Conservation (phyloP, 2,888 invertebrate species). For the Drosophila histrio region DNA sequence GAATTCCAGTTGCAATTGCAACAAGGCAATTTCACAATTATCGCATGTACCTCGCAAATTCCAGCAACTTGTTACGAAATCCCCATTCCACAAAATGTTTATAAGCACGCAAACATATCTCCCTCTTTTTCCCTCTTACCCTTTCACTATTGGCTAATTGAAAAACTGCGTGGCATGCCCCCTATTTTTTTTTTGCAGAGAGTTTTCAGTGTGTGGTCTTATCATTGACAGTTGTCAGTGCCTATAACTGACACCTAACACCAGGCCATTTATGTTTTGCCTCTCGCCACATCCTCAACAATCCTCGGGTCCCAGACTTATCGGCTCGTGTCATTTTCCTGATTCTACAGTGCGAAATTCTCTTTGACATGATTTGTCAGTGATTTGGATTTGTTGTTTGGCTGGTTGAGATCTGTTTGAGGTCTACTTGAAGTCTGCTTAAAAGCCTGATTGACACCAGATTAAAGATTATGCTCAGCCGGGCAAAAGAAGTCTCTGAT, state of each 20-base stretch:
- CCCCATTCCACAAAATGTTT: slow-evolving; percentile 49
- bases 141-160: slow-evolving; percentile 49
- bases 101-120: slow-evolving; percentile 44
- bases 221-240: slow-evolving; percentile 69
- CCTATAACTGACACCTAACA: slow-evolving; percentile 69
- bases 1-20: slow-evolving; percentile 49
- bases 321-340: slow-evolving; percentile 41
- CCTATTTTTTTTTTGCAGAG: too few species aligned
- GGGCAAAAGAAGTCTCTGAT: slow-evolving; percentile 16
- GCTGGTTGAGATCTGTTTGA: slow-evolving; percentile 7
- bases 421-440: background rate
- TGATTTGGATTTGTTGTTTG: slow-evolving; percentile 23
- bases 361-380: slow-evolving; percentile 62
- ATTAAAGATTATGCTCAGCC: slow-evolving; percentile 18
- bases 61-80: slow-evolving; percentile 54
- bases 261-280: slow-evolving; percentile 43
- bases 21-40: slow-evolving; percentile 61
- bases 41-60: slow-evolving; percentile 60
- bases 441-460: slow-evolving; percentile 31
- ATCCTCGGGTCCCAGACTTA: slow-evolving; percentile 13
- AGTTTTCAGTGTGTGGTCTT: slow-evolving; percentile 59
- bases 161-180: slow-evolving; percentile 56
- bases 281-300: slow-evolving; percentile 6
- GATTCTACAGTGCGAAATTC: slow-evolving; percentile 47
- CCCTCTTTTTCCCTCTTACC: background rate